Percentiles rank a stretch among this genome's conserved stretches.
phyloP scores from a whole-genome alignment of 2,797 vertebrate species.

The Dipus sagitta region DNA sequence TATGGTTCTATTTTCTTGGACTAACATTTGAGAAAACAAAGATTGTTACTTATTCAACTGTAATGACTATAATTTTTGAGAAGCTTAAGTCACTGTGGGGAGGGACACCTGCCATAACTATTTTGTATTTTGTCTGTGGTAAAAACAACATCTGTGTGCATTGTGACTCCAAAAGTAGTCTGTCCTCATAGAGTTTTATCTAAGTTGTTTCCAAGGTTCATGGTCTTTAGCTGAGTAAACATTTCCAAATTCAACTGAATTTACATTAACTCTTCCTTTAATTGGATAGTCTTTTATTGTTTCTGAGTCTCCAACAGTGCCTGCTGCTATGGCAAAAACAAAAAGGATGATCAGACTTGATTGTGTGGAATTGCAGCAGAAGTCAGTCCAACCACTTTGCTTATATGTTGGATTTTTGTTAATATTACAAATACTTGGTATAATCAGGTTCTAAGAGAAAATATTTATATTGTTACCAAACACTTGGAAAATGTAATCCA shows the following conservation, averaged over 20 bases:
- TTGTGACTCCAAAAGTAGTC: constrained; percentile 47
- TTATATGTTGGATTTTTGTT: neutral
- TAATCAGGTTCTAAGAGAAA: neutral
- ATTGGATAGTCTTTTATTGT: constrained; percentile 52
- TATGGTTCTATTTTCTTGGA: neutral
- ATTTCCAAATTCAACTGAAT: constrained; percentile 65
- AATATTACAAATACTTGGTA: neutral
- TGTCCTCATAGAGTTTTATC: constrained; percentile 58
- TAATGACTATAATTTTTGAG: constrained; percentile 42
- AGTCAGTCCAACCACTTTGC: constrained; percentile 14
- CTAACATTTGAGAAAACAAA: constrained; percentile 30
- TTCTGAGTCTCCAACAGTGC: neutral
- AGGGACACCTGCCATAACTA: neutral
- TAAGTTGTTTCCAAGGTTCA: constrained; percentile 55
- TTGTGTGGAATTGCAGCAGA: neutral
- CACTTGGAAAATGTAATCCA: neutral
- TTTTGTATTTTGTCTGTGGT: neutral
- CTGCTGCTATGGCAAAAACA: neutral
- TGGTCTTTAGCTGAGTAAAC: constrained; percentile 64
- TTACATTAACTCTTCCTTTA: constrained; percentile 66
- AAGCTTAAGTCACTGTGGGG: neutral
- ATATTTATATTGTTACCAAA: neutral
- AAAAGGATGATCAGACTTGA: neutral
- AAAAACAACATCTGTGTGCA: neutral
- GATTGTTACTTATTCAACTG: neutral